phyloP scores from a whole-genome alignment of 2,797 vertebrate species.

The Craterocephalus amniculus region DNA sequence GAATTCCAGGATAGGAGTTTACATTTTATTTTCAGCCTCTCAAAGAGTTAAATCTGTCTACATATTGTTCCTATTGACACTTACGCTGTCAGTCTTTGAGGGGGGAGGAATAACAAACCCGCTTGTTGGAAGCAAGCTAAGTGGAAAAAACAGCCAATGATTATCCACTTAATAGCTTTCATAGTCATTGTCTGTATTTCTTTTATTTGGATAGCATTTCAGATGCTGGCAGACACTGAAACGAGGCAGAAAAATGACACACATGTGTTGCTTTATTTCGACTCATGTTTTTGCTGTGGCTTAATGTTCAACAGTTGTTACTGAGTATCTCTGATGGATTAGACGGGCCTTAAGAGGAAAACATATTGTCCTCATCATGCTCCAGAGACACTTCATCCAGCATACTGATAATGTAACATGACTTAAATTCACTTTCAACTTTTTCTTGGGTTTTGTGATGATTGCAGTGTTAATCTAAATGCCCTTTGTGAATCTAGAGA shows the following conservation, averaged over 20 bases:
- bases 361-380: constrained; percentile 49
- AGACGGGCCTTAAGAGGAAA: constrained; percentile 20
- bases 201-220: constrained; percentile 70
- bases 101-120: too few species aligned
- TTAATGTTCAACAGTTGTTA: constrained; percentile 56
- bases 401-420: background rate
- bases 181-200: constrained; percentile 52
- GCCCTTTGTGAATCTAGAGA: too few species aligned
- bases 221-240: constrained; percentile 69
- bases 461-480: background rate
- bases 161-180: constrained; percentile 69
- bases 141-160: constrained; percentile 47
- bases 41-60: background rate
- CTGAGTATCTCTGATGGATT: constrained; percentile 52
- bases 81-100: background rate
- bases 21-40: background rate
- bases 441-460: too few species aligned
- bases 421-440: too few species aligned
- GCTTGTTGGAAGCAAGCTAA: constrained; percentile 50
- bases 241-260: constrained; percentile 56
- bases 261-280: constrained; percentile 62
- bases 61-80: background rate
- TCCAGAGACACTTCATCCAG: constrained; percentile 29
- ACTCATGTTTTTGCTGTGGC: constrained; percentile 59
- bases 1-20: background rate